Evolutionary conservation across 2,888 invertebrate species (phyloP).

Genomic region (Sarcophaga carnaria): DNA sequence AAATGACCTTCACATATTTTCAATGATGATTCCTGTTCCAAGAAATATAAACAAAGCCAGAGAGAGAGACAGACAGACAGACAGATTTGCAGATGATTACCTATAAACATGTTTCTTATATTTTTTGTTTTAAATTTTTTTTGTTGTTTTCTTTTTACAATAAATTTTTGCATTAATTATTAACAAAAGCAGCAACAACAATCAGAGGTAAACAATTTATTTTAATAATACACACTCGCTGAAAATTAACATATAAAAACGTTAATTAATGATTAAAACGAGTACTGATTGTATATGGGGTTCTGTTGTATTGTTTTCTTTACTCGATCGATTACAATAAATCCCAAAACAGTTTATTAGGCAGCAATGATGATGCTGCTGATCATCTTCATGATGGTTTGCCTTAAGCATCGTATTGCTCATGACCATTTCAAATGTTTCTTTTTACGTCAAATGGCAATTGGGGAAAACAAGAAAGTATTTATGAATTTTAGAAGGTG

Average conservation of each 20-base stretch:
- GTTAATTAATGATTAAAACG: conserved; percentile 18
- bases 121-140: background rate
- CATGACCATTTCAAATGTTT: background rate
- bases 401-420: too few relatives aligned
- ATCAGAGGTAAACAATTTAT: conserved; percentile 27
- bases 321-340: conserved; percentile 3
- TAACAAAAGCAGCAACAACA: background rate
- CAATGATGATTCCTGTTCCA: conserved; percentile 38
- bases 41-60: background rate
- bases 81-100: background rate
- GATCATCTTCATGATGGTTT: too few relatives aligned
- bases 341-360: too few relatives aligned
- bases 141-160: background rate
- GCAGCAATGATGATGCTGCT: too few relatives aligned
- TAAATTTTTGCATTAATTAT: conserved; percentile 43
- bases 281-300: background rate
- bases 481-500: too few relatives aligned
- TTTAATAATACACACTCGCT: conserved; percentile 20
- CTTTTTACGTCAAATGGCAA: background rate
- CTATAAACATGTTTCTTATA: conserved; percentile 22
- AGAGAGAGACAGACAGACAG: background rate
- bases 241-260: conserved; percentile 46
- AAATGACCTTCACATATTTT: conserved; percentile 52
- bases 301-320: background rate
- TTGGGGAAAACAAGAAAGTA: too few relatives aligned